A percentile compares a stretch with the other conserved stretches of the same genome.
Conservation (phyloP, 2,113 vertebrate species). For the Synodontis membranacea region DNA sequence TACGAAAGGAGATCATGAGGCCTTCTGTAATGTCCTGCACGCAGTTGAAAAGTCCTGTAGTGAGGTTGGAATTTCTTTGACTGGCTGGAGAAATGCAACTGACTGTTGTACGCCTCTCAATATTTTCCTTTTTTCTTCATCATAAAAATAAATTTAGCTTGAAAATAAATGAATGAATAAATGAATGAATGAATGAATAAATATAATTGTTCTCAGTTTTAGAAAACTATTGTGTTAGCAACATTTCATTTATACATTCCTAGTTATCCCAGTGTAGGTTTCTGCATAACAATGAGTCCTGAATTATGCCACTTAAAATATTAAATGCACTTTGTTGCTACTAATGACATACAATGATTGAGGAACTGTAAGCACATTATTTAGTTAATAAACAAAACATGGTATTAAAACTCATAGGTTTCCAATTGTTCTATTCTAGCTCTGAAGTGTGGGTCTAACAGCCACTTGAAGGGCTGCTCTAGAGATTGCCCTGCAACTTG, state of each 20-base stretch:
- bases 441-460: conserved; percentile 66
- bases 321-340: background rate
- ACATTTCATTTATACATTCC: background rate
- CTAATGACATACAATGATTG: background rate
- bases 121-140: background rate
- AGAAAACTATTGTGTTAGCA: background rate
- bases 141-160: background rate
- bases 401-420: background rate
- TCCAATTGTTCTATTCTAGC: conserved; percentile 53
- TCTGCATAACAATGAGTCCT: background rate
- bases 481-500: conserved; percentile 71
- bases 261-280: background rate
- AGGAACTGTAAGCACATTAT: background rate
- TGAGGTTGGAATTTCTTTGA: conserved; percentile 67
- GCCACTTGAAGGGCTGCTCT: conserved; percentile 71
- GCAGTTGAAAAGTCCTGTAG: conserved; percentile 72
- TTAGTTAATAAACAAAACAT: background rate
- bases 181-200: background rate
- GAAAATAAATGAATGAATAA: background rate
- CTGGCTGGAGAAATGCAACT: conserved; percentile 75
- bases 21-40: conserved; percentile 71
- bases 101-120: conserved; percentile 75
- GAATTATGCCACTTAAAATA: conserved; percentile 4
- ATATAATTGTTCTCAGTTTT: background rate
- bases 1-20: conserved; percentile 57